Evolutionary conservation across 92 coral and sea anemone genomes (phyloP).

Genomic region (Zoanthus sansibaricus): DNA sequence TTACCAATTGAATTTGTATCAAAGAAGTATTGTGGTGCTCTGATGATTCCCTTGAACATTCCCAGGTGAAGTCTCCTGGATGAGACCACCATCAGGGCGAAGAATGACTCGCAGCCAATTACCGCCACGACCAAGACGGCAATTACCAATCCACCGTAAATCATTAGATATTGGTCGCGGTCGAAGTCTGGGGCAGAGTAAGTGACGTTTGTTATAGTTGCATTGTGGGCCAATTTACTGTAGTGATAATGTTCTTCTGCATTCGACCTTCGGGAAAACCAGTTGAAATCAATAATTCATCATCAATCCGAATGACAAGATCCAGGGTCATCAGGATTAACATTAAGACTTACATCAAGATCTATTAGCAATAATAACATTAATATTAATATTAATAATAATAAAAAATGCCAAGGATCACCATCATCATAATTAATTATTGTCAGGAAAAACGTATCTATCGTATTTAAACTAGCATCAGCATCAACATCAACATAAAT

Average conservation of each 20-base stretch:
- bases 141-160: conserved; percentile 73
- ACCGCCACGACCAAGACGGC: conserved; percentile 55
- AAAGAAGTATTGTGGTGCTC: conserved; percentile 80
- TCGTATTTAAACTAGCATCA: too few species aligned
- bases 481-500: too few species aligned
- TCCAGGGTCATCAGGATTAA: too few species aligned
- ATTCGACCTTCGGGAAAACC: conserved; percentile 60
- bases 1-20: conserved; percentile 81
- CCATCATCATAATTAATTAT: too few species aligned
- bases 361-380: neutral
- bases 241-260: conserved; percentile 64
- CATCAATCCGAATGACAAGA: too few species aligned
- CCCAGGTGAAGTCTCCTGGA: conserved; percentile 66
- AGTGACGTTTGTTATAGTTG: conserved; percentile 41
- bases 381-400: too few species aligned
- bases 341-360: neutral
- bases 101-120: conserved; percentile 68
- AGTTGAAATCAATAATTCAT: neutral
- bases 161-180: conserved; percentile 59
- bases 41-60: conserved; percentile 69
- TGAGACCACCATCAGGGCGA: conserved; percentile 66
- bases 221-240: conserved; percentile 43
- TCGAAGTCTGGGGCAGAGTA: conserved; percentile 49
- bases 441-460: too few species aligned
- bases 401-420: too few species aligned